These are phyloP conservation scores for Petrosia ficiformis DNA, from an alignment of 37 sponge, comb jelly and placozoan genomes.

Conservation along the genomic window DNA sequence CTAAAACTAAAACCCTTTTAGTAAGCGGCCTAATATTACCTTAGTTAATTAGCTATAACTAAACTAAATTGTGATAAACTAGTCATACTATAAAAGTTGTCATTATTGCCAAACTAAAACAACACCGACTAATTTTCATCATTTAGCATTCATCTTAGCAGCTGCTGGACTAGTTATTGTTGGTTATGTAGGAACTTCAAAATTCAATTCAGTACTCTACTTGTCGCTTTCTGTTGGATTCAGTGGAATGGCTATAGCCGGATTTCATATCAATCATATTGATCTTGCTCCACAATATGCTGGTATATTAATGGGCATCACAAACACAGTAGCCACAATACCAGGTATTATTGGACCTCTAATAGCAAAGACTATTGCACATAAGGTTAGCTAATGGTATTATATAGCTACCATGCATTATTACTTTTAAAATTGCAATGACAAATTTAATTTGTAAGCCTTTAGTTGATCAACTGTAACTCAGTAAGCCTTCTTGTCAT, in stretches of 20 bases:
- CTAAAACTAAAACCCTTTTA: too few relatives aligned
- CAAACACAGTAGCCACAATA: slow-evolving; percentile 73
- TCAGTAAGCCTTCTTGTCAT: too few relatives aligned
- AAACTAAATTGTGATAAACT: too few relatives aligned
- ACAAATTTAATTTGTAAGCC: background rate
- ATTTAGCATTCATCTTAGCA: slow-evolving; percentile 49
- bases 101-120: too few relatives aligned
- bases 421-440: too few relatives aligned
- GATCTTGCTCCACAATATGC: slow-evolving; percentile 85
- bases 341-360: slow-evolving; percentile 82
- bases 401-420: background rate
- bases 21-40: too few relatives aligned
- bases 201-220: slow-evolving; percentile 36
- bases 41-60: too few relatives aligned
- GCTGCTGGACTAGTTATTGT: slow-evolving; percentile 65
- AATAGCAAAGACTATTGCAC: slow-evolving; percentile 73
- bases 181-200: slow-evolving; percentile 66
- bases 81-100: too few relatives aligned
- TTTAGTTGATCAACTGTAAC: too few relatives aligned
- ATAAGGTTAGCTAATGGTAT: slow-evolving; percentile 30
- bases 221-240: slow-evolving; percentile 60
- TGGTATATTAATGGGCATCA: slow-evolving; percentile 90
- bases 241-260: slow-evolving; percentile 47
- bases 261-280: slow-evolving; percentile 69
- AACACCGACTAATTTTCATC: too few relatives aligned